Percentiles rank a stretch among this genome's conserved stretches.
Conservation (phyloP, 2,113 vertebrate species). For the Sus scrofa region DNA sequence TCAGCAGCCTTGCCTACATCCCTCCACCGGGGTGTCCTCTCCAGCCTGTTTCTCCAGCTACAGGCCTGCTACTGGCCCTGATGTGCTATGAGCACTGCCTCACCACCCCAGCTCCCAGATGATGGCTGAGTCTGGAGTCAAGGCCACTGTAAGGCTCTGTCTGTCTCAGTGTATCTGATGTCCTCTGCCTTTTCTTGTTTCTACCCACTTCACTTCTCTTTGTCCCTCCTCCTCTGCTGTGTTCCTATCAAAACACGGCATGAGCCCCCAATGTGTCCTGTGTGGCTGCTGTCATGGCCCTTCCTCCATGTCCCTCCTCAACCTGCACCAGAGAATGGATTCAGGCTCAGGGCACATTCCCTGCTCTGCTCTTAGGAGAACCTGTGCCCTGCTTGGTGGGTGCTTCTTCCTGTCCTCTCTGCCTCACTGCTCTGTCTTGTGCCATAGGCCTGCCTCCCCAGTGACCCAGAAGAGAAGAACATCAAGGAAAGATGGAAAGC, state of each 20-base stretch:
- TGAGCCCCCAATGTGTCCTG: too few species aligned
- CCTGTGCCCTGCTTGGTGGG: not conserved
- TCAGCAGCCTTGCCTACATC: slow-evolving; percentile 42
- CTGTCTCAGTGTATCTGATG: not conserved
- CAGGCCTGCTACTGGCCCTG: slow-evolving; percentile 3
- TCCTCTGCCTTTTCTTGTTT: slow-evolving; percentile 8
- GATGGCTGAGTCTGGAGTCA: not conserved
- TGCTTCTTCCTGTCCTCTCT: not conserved
- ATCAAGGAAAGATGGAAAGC: not conserved
- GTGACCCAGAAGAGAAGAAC: not conserved
- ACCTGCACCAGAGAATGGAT: not conserved
- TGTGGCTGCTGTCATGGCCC: not conserved
- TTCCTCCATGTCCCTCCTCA: not conserved
- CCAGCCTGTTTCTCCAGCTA: not conserved
- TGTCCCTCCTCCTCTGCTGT: not conserved
- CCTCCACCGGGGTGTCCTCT: not conserved
- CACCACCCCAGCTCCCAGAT: not conserved
- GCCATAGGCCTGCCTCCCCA: slow-evolving; percentile 42
- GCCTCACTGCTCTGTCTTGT: rapidly evolving
- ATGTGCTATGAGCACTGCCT: not conserved
- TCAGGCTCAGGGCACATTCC: not conserved
- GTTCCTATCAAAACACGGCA: too few species aligned
- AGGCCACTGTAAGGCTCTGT: not conserved
- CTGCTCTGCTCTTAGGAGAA: not conserved
- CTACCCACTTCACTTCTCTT: not conserved